Evolutionary conservation across 2,797 vertebrate genomes (phyloP), one percentile per base, ranked within the genome.

Genomic region (Helostoma temminkii): DNA sequence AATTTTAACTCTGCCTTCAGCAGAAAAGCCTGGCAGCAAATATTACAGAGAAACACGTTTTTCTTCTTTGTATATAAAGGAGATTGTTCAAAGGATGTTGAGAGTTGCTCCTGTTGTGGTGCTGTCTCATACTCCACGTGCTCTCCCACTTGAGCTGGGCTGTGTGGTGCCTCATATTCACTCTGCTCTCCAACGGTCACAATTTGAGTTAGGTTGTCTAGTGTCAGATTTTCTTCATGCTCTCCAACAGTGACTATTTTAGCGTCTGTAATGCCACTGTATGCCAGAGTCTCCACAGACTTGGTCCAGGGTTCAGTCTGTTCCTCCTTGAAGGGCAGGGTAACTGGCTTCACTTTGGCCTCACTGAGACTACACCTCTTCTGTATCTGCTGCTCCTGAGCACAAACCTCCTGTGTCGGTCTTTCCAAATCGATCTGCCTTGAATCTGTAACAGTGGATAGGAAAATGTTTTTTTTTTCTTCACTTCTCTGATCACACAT

Each of bases 361-460:
- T 59, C 32, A 21, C 6, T 55, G 36, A 53, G 46, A 73, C 70
- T 50, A 66, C 52, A 34, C 45, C 66, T 16, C 55, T 32, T 36
- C 68, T 61, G 11, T 54, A 6, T 56, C 48, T 66, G 53, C 66
- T 65, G 49, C 53, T 64, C 52, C 66, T 53, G 45, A 71, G 21
- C 62, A 56, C 66, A 80, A 67, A 74, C 65, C 47, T 73, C 72
- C 63, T 66, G 60, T 71, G 71, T 65, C 0, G 49, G 9, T 66
- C 63, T 34, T 54, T 65, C 66, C 43, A 76, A 56, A 74, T 71
- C 48, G 42, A 61, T 74, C 60, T 78, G 71, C 30, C 59, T 59
- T 66, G 71, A 61, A 74, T 84, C 81, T 84, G 81, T 60, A 81
- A 81, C 77, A 75, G 67, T 71, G 66, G 66, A 77, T 42, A 80